Conservation (phyloP, 2,888 invertebrate species). For the Drosophila paramelanica region DNA sequence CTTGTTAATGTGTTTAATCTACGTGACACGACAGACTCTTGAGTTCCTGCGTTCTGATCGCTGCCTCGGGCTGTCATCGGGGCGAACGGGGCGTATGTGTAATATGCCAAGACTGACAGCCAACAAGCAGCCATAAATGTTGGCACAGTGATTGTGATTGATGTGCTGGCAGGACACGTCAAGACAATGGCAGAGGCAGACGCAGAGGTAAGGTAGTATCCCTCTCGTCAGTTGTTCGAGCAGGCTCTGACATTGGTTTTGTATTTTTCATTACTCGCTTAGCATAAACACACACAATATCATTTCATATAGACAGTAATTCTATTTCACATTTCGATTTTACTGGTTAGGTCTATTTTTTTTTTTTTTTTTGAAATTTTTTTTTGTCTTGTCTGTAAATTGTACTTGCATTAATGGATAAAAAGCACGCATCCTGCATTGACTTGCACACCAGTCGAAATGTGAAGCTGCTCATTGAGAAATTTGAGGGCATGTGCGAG, state of each 20-base stretch:
- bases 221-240: not conserved
- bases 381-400: not conserved
- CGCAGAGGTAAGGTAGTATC: too few relatives aligned
- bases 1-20: slow-evolving; percentile 52
- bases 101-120: slow-evolving; percentile 52
- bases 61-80: slow-evolving; percentile 19
- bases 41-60: slow-evolving; percentile 2
- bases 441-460: not conserved
- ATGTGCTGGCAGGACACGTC: slow-evolving; percentile 33
- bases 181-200: not conserved
- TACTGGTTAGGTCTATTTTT: not conserved
- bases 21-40: slow-evolving; percentile 42
- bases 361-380: too few relatives aligned
- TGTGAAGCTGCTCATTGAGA: slow-evolving; percentile 21
- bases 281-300: too few relatives aligned
- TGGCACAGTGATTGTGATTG: slow-evolving; percentile 51
- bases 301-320: not conserved
- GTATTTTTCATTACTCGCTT: not conserved
- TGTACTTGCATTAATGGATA: slow-evolving; percentile 19
- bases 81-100: slow-evolving; percentile 45
- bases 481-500: slow-evolving; percentile 24
- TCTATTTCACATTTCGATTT: not conserved
- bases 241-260: slow-evolving; percentile 22
- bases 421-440: not conserved
- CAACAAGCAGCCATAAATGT: slow-evolving; percentile 56